phyloP scores from a whole-genome alignment of 2,888 invertebrate genomes.

The Drosophila mimetica region DNA sequence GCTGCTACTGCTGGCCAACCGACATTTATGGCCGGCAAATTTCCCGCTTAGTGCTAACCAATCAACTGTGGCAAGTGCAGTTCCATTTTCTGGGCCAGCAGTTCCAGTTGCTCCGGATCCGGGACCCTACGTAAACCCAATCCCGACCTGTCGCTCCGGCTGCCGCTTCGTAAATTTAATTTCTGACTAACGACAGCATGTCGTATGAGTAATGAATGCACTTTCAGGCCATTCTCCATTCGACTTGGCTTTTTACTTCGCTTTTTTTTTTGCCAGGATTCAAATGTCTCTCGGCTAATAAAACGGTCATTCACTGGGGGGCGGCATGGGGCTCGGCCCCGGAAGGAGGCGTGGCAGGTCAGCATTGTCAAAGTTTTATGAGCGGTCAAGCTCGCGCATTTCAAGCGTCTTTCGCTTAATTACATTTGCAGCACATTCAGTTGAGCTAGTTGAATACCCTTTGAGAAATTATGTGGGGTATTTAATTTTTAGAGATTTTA shows the following conservation, averaged over 20 bases:
- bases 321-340: background rate
- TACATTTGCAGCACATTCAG: constrained; percentile 52
- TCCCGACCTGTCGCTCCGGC: constrained; percentile 7
- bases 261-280: constrained; percentile 10
- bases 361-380: constrained; percentile 61
- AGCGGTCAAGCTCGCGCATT: constrained; percentile 52
- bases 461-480: background rate
- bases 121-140: background rate
- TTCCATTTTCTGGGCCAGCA: constrained; percentile 11
- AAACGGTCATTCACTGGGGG: constrained; percentile 40
- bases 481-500: background rate
- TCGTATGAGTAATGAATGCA: constrained; percentile 56
- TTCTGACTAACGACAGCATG: constrained; percentile 53
- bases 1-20: constrained; percentile 7
- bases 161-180: constrained; percentile 51
- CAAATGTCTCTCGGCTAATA: constrained; percentile 45
- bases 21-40: constrained; percentile 63
- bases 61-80: constrained; percentile 70
- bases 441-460: constrained; percentile 7
- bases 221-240: constrained; percentile 18
- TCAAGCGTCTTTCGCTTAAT: constrained; percentile 63
- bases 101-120: constrained; percentile 1
- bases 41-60: constrained; percentile 72
- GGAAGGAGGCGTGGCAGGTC: constrained; percentile 16
- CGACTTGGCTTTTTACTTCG: background rate